phyloP scores from a whole-genome alignment of 1,140 invertebrate genomes.

The Riptortus pedestris region DNA sequence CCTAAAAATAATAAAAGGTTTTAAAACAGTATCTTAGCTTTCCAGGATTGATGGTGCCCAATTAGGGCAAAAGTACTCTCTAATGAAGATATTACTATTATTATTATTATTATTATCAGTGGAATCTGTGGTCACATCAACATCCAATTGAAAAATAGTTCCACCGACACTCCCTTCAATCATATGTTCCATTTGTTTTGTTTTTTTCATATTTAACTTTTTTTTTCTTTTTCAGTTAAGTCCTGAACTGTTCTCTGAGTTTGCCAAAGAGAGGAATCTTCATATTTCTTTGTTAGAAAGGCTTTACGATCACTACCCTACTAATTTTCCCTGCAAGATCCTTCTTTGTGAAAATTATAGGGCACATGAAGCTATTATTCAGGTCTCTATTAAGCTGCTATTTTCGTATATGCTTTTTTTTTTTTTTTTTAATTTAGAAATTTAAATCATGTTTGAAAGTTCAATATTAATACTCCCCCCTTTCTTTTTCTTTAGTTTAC shows the following conservation, averaged over 20 bases:
- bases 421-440: not conserved
- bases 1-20: too few species aligned
- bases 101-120: too few species aligned
- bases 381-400: conserved; percentile 35
- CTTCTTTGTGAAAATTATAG: conserved; percentile 78
- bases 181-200: too few species aligned
- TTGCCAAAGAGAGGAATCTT: conserved; percentile 64
- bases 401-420: not conserved
- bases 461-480: not conserved
- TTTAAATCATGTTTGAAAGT: not conserved
- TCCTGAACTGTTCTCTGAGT: conserved; percentile 70
- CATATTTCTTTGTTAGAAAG: conserved; percentile 70
- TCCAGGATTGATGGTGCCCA: too few species aligned
- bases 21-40: too few species aligned
- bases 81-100: too few species aligned
- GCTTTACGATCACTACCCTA: conserved; percentile 66
- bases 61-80: too few species aligned
- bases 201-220: not conserved
- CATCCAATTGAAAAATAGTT: too few species aligned
- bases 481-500: conserved; percentile 45
- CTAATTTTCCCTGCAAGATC: conserved; percentile 65
- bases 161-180: too few species aligned
- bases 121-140: too few species aligned
- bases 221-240: conserved; percentile 40
- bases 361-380: conserved; percentile 70